These are phyloP conservation scores for Ictidomys tridecemlineatus DNA, from an alignment of 2,113 vertebrate species.

Conservation along the genomic window DNA sequence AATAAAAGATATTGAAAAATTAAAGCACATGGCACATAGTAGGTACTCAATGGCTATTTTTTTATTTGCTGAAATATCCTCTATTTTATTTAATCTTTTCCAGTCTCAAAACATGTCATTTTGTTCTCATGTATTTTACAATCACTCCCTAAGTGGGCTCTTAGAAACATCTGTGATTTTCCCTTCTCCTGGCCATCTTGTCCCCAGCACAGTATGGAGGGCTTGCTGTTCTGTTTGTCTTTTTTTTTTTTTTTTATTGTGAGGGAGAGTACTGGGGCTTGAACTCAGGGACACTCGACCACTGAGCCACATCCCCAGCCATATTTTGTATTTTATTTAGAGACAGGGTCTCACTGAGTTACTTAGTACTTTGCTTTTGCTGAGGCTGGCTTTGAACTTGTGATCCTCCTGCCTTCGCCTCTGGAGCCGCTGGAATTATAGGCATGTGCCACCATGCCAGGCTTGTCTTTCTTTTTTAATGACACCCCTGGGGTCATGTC, in stretches of 20 bases:
- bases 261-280: too few relatives aligned
- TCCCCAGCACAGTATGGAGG: too few relatives aligned
- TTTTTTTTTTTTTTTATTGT: neutral
- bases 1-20: neutral
- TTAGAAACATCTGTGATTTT: neutral
- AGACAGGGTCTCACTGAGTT: too few relatives aligned
- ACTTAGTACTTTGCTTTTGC: too few relatives aligned
- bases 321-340: too few relatives aligned
- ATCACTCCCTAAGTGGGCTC: neutral
- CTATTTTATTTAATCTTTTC: constrained; percentile 48
- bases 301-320: too few relatives aligned
- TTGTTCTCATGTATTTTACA: neutral
- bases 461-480: neutral
- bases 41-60: neutral
- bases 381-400: too few relatives aligned
- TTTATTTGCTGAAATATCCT: neutral
- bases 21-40: neutral
- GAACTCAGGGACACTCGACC: too few relatives aligned
- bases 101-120: neutral
- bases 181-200: neutral
- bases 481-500: accelerated
- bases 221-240: neutral
- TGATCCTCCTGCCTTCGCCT: too few relatives aligned
- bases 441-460: too few relatives aligned
- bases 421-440: too few relatives aligned